Evolutionary conservation across 2,797 vertebrate species (phyloP), one percentile per base, ranked within the genome.

Genomic region (Buceros bicornis): DNA sequence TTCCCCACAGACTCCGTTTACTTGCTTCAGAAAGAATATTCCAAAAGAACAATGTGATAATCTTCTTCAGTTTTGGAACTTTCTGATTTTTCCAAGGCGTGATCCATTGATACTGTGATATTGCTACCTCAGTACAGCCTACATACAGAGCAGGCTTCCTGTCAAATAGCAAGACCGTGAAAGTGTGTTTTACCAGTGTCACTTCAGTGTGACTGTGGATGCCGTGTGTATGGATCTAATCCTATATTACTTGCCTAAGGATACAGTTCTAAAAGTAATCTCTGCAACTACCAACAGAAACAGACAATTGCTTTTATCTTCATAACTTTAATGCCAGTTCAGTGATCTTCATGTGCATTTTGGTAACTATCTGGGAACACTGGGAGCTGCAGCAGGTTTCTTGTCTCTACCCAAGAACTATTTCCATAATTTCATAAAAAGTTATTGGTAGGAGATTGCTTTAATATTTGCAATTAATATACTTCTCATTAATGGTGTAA

Each of bases 11-110:
- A 57, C 70, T 76, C 47, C 19, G 64, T 85, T 89, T 92, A 91
- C 70, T 85, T 77, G 35, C 64, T 93, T 95, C 65, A 87, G 24
- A 48, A 82, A 93, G 77, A 93, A 77, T 79, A 92, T 42, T 73
- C 31, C 45, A 31, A 56, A 54, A 64, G 73, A 83, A 40, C 29
- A 29, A 28, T 8, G 10, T 3, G 1, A 71, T 45, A 1, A 13
- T 92, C 87, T 94, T 72, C 33, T 29, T 87, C 29, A 33, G 29
- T 47, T 72, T 11, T 33, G n/a, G 73, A 79, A 58, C 12, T 42
- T 80, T 66, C 54, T 82, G 62, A 31, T 82, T 91, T 91, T 82
- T 29, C 25, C 60, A 18, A 74, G 54, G 25, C 21, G 2, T 25
- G 61, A 60, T 43, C 53, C 57, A 45, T 16, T 66, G 57, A 33